Base-by-base conservation (phyloP, 2,113 vertebrate genomes). In the Aleadryas rufinucha region DNA sequence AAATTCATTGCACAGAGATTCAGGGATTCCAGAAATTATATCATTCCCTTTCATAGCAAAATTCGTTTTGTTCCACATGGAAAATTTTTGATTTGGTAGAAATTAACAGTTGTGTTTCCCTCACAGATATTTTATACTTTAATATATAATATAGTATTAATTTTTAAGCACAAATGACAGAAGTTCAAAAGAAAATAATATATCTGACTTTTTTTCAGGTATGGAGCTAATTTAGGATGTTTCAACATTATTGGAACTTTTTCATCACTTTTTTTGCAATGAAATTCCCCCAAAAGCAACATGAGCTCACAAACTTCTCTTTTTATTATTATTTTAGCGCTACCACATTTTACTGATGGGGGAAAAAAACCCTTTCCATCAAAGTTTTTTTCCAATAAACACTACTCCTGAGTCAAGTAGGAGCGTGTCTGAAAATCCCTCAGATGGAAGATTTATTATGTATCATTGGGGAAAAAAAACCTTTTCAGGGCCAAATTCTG, bases 361-460 rank as follows among this genome's bases (percentile, higher is more conserved):
- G 45, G 33, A 54, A 90, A 89, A 85, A 39, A 91, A 44, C 2
- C 5, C 41, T 87, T 84, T 87, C 94, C 78, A 94, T 93, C 90
- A 91, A 94, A 91, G 91, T 76, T 93, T 70, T 84, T 94, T 95
- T 65, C 79, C 87, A 63, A 56, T 63, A 66, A 96, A 61, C 69
- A n/a, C 63, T 85, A 35, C 33, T 87, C 74, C 57, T 80, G 31
- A 96, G 71, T 96, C 96, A 96, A 96, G 93, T 93, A 96, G 75
- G 15, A 94, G 75, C 92, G 3, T 90, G 93, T 77, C 90, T 96
- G 88, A 94, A 96, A 90, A 90, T 49, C 95, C 81, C 89, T 92
- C 85, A 95, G 83, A 83, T 71, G 68, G 85, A 94, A 96, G 95
- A 96, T 95, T 93, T 97, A 96, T 95, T 95, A 95, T 64, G 79